phyloP scores from a whole-genome alignment of 1,140 invertebrate genomes.

The Conus betulinus region DNA sequence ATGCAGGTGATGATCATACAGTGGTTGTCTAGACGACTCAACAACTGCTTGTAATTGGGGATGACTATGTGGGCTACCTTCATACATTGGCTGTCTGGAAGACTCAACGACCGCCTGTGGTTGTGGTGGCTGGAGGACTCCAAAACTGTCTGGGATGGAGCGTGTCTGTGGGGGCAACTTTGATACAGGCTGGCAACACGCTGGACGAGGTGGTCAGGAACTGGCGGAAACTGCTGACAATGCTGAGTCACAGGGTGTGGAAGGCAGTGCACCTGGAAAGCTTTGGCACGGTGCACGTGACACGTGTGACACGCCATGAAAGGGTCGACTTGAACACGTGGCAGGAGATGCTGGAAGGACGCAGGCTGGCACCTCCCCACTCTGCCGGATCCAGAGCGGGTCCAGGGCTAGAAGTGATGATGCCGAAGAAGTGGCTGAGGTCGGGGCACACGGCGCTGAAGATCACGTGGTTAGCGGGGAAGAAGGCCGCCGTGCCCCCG shows the following conservation, averaged over 20 bases:
- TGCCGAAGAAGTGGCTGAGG: neutral
- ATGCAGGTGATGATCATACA: too few species aligned
- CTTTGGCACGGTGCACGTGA: neutral
- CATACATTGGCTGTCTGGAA: too few species aligned
- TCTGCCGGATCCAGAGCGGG: neutral
- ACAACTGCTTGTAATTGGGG: too few species aligned
- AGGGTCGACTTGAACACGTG: neutral
- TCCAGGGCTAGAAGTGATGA: neutral
- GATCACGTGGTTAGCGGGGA: neutral
- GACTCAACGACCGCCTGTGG: too few species aligned
- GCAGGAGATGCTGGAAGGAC: neutral
- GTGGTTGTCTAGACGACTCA: too few species aligned
- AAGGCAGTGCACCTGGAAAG: neutral
- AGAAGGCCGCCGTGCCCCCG: neutral
- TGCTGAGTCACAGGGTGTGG: neutral
- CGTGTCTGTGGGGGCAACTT: too few species aligned
- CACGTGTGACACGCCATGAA: neutral
- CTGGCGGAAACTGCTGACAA: neutral
- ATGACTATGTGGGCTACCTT: too few species aligned
- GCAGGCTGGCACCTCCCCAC: neutral
- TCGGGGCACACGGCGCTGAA: neutral
- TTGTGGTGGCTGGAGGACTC: too few species aligned
- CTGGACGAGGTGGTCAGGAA: neutral
- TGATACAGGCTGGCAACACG: neutral
- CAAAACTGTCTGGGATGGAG: too few species aligned